Percentiles rank a stretch among this genome's conserved stretches.
phyloP scores from a whole-genome alignment of 2,888 invertebrate genomes.

The Augochlorella aurata region DNA sequence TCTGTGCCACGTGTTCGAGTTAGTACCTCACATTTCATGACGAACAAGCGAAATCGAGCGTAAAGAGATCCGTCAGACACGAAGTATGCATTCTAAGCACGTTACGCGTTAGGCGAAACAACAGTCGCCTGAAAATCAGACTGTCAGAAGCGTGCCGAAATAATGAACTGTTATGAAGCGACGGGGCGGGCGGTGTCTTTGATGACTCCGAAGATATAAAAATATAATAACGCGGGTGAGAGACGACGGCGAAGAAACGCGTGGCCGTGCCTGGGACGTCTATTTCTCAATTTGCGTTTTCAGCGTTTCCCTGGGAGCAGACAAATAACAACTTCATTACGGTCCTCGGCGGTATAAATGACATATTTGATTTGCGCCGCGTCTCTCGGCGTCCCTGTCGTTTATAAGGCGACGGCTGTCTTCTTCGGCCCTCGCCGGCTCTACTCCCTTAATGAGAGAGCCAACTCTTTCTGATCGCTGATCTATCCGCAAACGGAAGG shows the following conservation, averaged over 20 bases:
- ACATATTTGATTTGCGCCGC: constrained; percentile 75
- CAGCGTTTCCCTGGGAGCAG: constrained; percentile 71
- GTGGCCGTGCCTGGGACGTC: constrained; percentile 48
- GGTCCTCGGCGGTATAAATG: constrained; percentile 77
- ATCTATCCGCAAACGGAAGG: constrained; percentile 55
- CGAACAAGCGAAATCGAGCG: too few species aligned
- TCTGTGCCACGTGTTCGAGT: too few species aligned
- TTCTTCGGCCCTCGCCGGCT: constrained; percentile 19
- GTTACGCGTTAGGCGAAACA: too few species aligned
- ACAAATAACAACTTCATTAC: constrained; percentile 78
- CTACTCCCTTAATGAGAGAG: constrained; percentile 61
- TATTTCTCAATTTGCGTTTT: constrained; percentile 74
- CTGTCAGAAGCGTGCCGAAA: constrained; percentile 3
- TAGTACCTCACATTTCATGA: too few species aligned
- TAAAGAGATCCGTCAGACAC: too few species aligned
- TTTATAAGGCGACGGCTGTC: constrained; percentile 48
- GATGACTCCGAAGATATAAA: constrained; percentile 50
- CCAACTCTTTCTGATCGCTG: constrained; percentile 58
- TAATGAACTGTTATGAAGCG: constrained; percentile 33
- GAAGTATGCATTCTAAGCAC: too few species aligned
- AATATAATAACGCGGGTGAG: constrained; percentile 53
- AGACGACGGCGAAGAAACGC: constrained; percentile 22
- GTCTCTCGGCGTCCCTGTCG: constrained; percentile 41
- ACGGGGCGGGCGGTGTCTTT: constrained; percentile 11
- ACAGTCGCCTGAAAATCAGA: neutral